phyloP scores from a whole-genome alignment of 2,888 invertebrate genomes.

The Drosophila fulvimacula region DNA sequence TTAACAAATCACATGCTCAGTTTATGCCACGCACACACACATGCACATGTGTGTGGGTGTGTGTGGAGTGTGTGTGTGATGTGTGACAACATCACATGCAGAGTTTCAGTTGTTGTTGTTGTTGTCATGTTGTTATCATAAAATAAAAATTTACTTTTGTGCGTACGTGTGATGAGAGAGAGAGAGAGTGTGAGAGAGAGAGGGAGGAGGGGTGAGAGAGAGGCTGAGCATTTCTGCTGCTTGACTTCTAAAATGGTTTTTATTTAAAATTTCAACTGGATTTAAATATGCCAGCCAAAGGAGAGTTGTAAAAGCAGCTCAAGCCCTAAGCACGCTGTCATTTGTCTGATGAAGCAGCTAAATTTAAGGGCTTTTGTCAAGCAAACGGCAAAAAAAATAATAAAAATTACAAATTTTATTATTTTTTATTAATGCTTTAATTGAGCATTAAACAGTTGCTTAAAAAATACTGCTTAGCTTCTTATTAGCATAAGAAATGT shows the following conservation, averaged over 20 bases:
- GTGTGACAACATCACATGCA: constrained; percentile 55
- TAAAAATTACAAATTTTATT: not conserved
- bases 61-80: constrained; percentile 25
- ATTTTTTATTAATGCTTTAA: not conserved
- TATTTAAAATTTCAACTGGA: constrained; percentile 46
- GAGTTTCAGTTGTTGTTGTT: constrained; percentile 33
- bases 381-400: not conserved
- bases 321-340: constrained; percentile 36
- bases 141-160: constrained; percentile 67
- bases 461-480: not conserved
- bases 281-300: constrained; percentile 46
- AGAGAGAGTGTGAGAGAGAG: no score
- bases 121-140: constrained; percentile 60
- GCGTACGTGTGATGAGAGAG: constrained; percentile 49
- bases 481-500: not conserved
- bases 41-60: constrained; percentile 12
- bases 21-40: constrained; percentile 52
- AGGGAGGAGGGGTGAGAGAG: not conserved
- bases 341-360: constrained; percentile 45
- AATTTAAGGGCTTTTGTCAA: constrained; percentile 9
- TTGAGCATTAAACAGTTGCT: not conserved
- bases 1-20: constrained; percentile 69
- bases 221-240: constrained; percentile 37
- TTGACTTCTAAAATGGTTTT: constrained; percentile 47
- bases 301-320: constrained; percentile 57